phyloP scores from a whole-genome alignment of 2,888 invertebrate species.

The Zygaena filipendulae region DNA sequence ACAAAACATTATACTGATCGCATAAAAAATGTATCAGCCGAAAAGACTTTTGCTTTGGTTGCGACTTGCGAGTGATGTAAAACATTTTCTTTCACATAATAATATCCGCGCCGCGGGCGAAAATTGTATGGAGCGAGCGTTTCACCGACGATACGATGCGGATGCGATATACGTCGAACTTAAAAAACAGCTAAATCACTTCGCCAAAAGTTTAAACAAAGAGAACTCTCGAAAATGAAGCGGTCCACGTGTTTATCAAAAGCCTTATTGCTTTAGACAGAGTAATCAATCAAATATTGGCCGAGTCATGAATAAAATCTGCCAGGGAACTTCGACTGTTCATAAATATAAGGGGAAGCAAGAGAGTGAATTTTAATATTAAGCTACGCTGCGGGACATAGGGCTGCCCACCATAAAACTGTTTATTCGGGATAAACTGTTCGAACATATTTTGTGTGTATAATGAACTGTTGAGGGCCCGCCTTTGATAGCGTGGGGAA shows the following conservation, averaged over 20 bases:
- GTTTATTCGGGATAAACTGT: no score
- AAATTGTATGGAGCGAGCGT: constrained; percentile 2
- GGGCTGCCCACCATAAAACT: no score
- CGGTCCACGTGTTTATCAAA: constrained; percentile 52
- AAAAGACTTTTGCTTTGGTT: constrained; percentile 17
- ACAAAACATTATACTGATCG: constrained; percentile 7
- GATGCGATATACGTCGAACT: constrained; percentile 18
- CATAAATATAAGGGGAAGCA: no score
- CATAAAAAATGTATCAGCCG: constrained; percentile 13
- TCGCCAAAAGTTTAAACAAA: constrained; percentile 43
- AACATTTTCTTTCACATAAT: no score
- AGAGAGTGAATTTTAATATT: no score
- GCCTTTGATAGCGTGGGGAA: no score
- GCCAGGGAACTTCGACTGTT: no score
- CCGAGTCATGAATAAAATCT: constrained; percentile 61
- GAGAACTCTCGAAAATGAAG: constrained; percentile 51
- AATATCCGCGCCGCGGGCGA: constrained; percentile 8
- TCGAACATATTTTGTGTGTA: no score
- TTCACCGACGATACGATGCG: no score
- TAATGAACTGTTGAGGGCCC: no score
- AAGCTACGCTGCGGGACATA: no score
- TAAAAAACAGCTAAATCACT: constrained; percentile 42
- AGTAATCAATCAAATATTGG: constrained; percentile 62
- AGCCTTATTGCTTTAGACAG: constrained; percentile 47
- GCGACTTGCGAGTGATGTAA: no score